These are phyloP conservation scores for Smutsia temminckii DNA, from an alignment of 2,797 vertebrate species.

Conservation along the genomic window DNA sequence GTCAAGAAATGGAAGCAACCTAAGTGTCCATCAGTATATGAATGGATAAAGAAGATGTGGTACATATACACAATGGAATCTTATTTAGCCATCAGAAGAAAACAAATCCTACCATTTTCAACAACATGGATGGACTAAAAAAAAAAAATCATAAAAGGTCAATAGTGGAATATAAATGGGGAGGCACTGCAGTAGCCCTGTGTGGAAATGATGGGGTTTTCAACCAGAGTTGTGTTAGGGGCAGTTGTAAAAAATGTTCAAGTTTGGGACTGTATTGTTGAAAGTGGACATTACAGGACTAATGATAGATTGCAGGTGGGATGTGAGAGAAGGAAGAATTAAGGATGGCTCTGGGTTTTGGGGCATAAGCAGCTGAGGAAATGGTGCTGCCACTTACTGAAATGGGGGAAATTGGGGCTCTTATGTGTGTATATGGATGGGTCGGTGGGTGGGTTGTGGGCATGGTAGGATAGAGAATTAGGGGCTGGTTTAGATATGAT, in stretches of 20 bases:
- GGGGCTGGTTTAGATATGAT: background rate
- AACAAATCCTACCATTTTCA: too few relatives aligned
- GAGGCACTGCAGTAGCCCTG: rapidly evolving
- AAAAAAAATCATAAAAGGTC: too few relatives aligned
- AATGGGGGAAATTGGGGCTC: background rate
- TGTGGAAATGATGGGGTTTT: background rate
- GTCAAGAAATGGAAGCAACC: too few relatives aligned
- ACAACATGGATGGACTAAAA: too few relatives aligned
- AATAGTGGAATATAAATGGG: background rate
- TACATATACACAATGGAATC: too few relatives aligned
- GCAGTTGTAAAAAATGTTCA: background rate
- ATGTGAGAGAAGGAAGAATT: background rate
- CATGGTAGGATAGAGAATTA: background rate
- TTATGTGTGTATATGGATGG: rapidly evolving
- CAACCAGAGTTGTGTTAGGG: background rate
- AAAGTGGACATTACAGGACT: background rate
- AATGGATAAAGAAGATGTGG: too few relatives aligned
- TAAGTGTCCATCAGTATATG: too few relatives aligned
- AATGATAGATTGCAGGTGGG: background rate
- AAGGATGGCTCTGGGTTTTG: background rate
- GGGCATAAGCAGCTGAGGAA: background rate
- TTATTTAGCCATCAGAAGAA: too few relatives aligned
- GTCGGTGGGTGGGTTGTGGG: background rate
- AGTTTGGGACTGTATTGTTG: background rate
- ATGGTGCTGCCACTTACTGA: background rate